Evolutionary conservation across 1,140 invertebrate genomes (phyloP).

Genomic region (Patella vulgata): DNA sequence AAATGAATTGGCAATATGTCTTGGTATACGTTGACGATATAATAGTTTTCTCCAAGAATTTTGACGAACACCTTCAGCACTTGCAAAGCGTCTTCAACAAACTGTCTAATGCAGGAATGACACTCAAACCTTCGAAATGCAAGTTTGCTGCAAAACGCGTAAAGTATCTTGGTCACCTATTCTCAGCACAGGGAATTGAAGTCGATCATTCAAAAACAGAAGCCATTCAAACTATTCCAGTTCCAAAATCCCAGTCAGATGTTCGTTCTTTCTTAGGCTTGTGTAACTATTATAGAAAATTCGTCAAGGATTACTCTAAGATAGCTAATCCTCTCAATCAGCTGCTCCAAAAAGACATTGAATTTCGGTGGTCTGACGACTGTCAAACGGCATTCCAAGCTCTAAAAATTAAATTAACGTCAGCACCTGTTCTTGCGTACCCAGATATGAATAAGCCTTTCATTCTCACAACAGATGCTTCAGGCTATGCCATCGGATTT

Average conservation of each 20-base stretch:
- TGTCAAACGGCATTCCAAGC: slow-evolving; percentile 26
- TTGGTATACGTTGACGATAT: slow-evolving; percentile 34
- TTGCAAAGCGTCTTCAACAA: slow-evolving; percentile 24
- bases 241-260: too few species aligned
- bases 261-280: slow-evolving; percentile 29
- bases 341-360: slow-evolving; percentile 14
- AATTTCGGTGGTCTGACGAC: slow-evolving; percentile 22
- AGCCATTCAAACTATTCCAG: too few species aligned
- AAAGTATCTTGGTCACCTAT: slow-evolving; percentile 34
- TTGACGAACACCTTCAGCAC: slow-evolving; percentile 26
- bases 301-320: slow-evolving; percentile 30
- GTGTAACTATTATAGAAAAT: slow-evolving; percentile 29
- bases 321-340: slow-evolving; percentile 15
- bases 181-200: slow-evolving; percentile 22
- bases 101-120: slow-evolving; percentile 15
- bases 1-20: slow-evolving; percentile 15
- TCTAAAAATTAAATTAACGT: slow-evolving; percentile 21
- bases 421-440: too few species aligned
- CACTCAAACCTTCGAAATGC: slow-evolving; percentile 30
- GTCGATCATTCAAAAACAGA: slow-evolving; percentile 3
- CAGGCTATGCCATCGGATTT: slow-evolving; percentile 16
- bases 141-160: slow-evolving; percentile 9
- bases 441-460: too few species aligned
- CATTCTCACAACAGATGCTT: slow-evolving; percentile 22
- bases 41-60: slow-evolving; percentile 17